Evolutionary conservation across 64 coral and sea anemone genomes (phyloP).

Genomic region (Montipora cactus): DNA sequence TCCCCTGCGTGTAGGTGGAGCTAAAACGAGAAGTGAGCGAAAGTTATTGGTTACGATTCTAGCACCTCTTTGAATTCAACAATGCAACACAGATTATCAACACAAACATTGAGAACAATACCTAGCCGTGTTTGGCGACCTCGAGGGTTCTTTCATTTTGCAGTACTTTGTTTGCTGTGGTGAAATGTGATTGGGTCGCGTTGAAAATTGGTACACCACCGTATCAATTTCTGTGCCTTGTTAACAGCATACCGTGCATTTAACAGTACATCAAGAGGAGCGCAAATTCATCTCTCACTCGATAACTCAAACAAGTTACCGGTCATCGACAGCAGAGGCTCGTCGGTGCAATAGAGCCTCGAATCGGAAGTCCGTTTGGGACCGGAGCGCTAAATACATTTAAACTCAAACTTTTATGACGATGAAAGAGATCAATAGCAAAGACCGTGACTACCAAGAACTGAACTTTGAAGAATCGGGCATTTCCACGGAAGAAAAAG

Average conservation of each 20-base stretch:
- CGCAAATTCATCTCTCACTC: not conserved
- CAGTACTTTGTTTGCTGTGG: conserved; percentile 25
- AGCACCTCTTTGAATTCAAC: conserved; percentile 55
- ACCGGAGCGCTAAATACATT: not conserved
- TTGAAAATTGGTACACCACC: conserved; percentile 37
- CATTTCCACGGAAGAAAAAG: not conserved
- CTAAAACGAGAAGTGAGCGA: not conserved
- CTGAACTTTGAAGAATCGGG: not conserved
- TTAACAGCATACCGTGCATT: conserved; percentile 18
- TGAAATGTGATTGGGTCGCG: conserved; percentile 27
- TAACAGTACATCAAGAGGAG: conserved; percentile 28
- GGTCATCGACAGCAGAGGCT: not conserved
- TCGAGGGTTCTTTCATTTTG: conserved; percentile 9
- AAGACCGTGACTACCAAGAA: not conserved
- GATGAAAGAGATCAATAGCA: conserved; percentile 15
- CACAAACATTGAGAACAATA: conserved; percentile 44
- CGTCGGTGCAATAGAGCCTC: not conserved
- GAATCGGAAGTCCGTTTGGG: not conserved
- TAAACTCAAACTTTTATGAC: not conserved
- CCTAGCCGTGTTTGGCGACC: not conserved
- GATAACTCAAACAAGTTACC: not conserved
- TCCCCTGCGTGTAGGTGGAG: conserved; percentile 56
- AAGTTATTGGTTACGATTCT: conserved; percentile 49
- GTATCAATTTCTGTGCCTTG: conserved; percentile 46
- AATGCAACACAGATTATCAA: conserved; percentile 49